These are phyloP conservation scores for Clostera curtula DNA, from an alignment of 2,888 invertebrate genomes.

Conservation along the genomic window DNA sequence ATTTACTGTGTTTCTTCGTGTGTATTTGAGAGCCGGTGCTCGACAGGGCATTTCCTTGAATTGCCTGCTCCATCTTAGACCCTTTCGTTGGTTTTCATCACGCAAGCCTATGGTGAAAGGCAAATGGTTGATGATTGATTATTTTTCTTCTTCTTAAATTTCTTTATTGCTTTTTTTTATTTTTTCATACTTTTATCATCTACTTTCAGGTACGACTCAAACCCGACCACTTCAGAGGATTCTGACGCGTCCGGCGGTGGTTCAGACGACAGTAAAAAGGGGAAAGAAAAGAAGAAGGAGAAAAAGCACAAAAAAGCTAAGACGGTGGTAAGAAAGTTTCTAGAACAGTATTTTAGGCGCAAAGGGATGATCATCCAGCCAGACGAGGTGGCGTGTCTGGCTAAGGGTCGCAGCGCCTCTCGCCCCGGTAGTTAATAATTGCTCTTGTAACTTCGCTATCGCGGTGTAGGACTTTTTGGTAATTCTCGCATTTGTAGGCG, in stretches of 20 bases:
- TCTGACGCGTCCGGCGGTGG: conserved; percentile 69
- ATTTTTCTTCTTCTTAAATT: not conserved
- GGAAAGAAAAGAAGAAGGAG: conserved; percentile 75
- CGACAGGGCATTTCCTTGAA: no score
- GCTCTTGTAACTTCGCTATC: no score
- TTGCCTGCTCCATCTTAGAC: no score
- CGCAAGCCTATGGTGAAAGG: no score
- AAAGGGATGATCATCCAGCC: not conserved
- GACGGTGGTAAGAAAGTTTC: conserved; percentile 70
- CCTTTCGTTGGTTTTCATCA: no score
- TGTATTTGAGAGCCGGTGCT: no score
- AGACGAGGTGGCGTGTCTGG: not conserved
- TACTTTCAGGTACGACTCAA: conserved; percentile 78
- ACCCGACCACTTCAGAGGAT: conserved; percentile 70
- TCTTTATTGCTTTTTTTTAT: not conserved
- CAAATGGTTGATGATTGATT: conserved; percentile 1
- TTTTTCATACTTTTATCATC: not conserved
- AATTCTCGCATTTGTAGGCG: no score
- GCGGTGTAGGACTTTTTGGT: no score
- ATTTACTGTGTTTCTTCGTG: no score
- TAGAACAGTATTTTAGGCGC: not conserved
- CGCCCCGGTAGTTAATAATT: no score
- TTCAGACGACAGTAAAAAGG: conserved; percentile 62
- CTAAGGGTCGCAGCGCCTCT: not conserved
- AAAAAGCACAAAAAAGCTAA: conserved; percentile 79